phyloP scores from a whole-genome alignment of 2,113 vertebrate species.

The Myotis davidii region DNA sequence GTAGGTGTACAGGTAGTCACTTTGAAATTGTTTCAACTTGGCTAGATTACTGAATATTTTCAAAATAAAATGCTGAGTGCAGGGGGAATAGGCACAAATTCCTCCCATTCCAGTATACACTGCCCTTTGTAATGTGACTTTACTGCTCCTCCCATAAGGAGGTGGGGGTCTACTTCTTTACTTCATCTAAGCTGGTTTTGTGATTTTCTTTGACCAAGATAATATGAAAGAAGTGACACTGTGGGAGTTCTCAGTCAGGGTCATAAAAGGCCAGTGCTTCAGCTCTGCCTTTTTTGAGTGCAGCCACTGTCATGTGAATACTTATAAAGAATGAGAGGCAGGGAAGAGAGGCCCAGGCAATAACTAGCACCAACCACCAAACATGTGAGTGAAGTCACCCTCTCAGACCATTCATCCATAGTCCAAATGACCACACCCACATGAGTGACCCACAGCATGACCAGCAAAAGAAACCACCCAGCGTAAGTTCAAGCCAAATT shows the following conservation, averaged over 20 bases:
- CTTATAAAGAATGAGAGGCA: neutral
- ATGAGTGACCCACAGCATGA: neutral
- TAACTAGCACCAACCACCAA: neutral
- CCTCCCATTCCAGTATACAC: neutral
- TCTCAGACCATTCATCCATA: neutral
- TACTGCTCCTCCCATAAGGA: neutral
- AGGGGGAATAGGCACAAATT: neutral
- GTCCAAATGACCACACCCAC: neutral
- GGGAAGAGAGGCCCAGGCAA: neutral
- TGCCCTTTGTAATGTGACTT: neutral
- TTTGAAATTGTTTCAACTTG: conserved; percentile 44
- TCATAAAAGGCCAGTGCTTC: neutral
- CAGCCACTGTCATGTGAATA: neutral
- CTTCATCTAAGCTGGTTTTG: neutral
- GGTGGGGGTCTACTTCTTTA: neutral
- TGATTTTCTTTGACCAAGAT: conserved; percentile 2
- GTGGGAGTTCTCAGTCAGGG: neutral
- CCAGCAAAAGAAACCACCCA: conserved; percentile 34
- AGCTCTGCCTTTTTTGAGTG: neutral
- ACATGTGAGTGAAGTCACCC: neutral
- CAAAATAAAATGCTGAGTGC: neutral
- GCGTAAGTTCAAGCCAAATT: neutral
- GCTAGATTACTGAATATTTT: conserved; percentile 8
- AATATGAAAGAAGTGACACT: neutral
- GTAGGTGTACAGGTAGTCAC: neutral